Percentiles rank a stretch among this genome's conserved stretches.
phyloP scores from a whole-genome alignment of 2,797 vertebrate species.

The Malacoraja senta region DNA sequence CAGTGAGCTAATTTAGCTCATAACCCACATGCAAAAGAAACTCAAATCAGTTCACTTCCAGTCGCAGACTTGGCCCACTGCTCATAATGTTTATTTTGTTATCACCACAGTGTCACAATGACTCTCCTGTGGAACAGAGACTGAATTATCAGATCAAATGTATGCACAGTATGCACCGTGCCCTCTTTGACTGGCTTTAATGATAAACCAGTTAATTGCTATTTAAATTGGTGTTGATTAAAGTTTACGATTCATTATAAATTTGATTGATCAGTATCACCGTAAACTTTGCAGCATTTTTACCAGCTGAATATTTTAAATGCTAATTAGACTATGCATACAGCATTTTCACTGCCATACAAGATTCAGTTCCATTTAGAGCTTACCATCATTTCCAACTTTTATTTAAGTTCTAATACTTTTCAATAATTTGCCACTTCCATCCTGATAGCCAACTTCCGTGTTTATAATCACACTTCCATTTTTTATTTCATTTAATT shows the following conservation, averaged over 20 bases:
- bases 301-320: conserved; percentile 35
- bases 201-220: conserved; percentile 34
- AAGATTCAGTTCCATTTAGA: not conserved
- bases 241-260: conserved; percentile 32
- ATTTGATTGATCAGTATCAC: conserved; percentile 23
- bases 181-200: not conserved
- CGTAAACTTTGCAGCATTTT: conserved; percentile 11
- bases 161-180: conserved; percentile 13
- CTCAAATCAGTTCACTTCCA: not conserved
- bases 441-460: not conserved
- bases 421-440: not conserved
- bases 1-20: not conserved
- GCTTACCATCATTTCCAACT: not conserved
- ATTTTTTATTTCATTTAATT: not conserved
- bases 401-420: not conserved
- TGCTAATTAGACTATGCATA: conserved; percentile 23
- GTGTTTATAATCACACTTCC: not conserved
- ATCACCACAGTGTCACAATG: not conserved
- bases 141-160: conserved; percentile 23
- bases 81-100: not conserved
- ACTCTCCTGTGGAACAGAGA: not conserved
- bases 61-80: not conserved
- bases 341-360: not conserved
- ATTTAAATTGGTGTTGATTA: conserved; percentile 28
- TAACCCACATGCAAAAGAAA: not conserved